Conservation (phyloP, 2,113 vertebrate species). For the Jacana jacana region DNA sequence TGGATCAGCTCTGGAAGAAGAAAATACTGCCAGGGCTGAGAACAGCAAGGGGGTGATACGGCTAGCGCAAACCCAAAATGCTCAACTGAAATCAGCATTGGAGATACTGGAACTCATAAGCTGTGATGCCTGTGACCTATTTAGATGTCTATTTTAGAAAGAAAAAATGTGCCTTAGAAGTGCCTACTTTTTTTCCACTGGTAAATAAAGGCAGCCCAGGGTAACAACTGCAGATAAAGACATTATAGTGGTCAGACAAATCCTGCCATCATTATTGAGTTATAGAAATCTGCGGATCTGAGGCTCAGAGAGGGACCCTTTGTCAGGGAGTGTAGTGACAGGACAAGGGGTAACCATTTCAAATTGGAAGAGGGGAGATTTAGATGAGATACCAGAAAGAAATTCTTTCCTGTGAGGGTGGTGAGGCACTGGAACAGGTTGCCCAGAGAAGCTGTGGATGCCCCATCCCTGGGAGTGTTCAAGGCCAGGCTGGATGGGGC, state of each 20-base stretch:
- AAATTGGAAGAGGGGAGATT: no score
- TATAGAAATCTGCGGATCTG: neutral
- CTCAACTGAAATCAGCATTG: neutral
- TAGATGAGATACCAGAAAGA: no score
- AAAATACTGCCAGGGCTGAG: neutral
- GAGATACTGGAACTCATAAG: neutral
- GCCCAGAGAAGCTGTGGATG: no score
- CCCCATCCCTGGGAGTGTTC: no score
- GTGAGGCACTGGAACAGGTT: no score
- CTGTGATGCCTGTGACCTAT: slow-evolving; percentile 5
- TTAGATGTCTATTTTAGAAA: slow-evolving; percentile 27
- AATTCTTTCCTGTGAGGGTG: no score
- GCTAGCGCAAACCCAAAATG: neutral
- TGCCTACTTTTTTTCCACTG: neutral
- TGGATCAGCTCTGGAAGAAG: neutral
- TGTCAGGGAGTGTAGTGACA: no score
- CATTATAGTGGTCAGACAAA: neutral
- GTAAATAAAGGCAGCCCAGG: neutral
- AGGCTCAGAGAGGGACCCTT: no score
- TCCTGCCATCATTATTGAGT: neutral
- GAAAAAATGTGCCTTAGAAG: neutral
- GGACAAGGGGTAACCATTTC: no score
- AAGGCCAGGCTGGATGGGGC: no score
- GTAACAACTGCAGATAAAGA: neutral
- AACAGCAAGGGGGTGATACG: neutral